Evolutionary conservation across 1,140 invertebrate species (phyloP).

Genomic region (Papilio dardanus): DNA sequence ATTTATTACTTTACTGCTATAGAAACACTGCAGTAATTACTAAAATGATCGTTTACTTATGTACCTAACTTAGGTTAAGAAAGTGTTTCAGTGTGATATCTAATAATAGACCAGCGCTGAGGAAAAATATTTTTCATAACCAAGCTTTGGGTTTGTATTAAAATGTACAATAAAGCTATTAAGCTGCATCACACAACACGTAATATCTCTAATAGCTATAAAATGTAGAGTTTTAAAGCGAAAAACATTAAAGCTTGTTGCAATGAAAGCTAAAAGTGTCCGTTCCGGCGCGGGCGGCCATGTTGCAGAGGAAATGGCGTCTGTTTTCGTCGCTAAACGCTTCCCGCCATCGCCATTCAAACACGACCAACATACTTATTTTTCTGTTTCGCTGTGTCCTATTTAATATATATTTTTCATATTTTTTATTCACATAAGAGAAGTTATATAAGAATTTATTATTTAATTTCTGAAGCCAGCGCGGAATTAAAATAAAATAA

Average conservation of each 20-base stretch:
- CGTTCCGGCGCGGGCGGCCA: slow-evolving; percentile 6
- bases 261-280: slow-evolving; percentile 3
- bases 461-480: no score
- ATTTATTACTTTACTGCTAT: not conserved
- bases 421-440: not conserved
- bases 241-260: not conserved
- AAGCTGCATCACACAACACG: not conserved
- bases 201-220: not conserved
- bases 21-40: not conserved
- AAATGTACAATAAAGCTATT: not conserved
- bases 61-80: not conserved
- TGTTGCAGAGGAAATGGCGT: slow-evolving; percentile 9
- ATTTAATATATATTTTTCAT: not conserved
- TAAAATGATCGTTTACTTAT: not conserved
- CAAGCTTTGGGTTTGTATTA: no score
- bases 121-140: no score
- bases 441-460: not conserved
- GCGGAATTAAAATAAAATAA: no score
- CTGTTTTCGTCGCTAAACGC: not conserved
- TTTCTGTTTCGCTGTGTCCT: not conserved
- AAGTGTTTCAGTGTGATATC: no score
- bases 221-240: not conserved
- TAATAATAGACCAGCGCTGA: not conserved
- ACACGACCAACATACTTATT: not conserved
- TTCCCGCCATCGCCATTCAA: not conserved